These are phyloP conservation scores for Dendrocincla tyrannina DNA, from an alignment of 2,797 vertebrate genomes.

Conservation along the genomic window DNA sequence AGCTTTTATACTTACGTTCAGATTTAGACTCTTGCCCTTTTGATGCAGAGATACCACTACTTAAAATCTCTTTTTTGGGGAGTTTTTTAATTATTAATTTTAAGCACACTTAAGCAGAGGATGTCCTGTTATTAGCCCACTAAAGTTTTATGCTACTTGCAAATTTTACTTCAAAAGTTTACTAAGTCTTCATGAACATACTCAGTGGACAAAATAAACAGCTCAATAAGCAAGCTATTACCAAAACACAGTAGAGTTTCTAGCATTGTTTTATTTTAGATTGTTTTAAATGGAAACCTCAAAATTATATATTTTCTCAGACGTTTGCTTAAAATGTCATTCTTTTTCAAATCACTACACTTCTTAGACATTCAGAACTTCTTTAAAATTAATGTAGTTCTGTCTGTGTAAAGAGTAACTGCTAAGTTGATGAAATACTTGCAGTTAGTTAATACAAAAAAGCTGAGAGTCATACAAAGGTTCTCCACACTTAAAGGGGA, in stretches of 20 bases:
- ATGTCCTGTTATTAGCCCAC: slow-evolving; percentile 12
- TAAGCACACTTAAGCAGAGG: not conserved
- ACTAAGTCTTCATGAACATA: not conserved
- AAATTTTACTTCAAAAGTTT: slow-evolving; percentile 28
- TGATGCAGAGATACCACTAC: not conserved
- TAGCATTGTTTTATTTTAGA: not conserved
- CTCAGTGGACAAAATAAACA: slow-evolving; percentile 35
- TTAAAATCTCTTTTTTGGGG: not conserved
- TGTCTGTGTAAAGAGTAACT: not conserved
- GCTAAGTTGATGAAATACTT: not conserved
- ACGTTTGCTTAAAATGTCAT: slow-evolving; percentile 1
- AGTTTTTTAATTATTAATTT: not conserved
- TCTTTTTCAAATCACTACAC: not conserved
- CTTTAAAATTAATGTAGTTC: not conserved
- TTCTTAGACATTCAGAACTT: not conserved
- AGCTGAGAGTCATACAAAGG: not conserved
- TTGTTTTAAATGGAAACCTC: not conserved
- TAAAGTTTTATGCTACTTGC: slow-evolving; percentile 12
- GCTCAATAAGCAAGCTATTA: not conserved
- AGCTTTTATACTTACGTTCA: slow-evolving; percentile 55
- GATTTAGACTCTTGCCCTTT: slow-evolving; percentile 33
- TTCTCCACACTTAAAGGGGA: not conserved
- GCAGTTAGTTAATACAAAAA: slow-evolving; percentile 4
- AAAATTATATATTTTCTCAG: not conserved
- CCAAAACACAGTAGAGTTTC: not conserved